phyloP scores from a whole-genome alignment of 2,797 vertebrate species.

The Darevskia nairensis region DNA sequence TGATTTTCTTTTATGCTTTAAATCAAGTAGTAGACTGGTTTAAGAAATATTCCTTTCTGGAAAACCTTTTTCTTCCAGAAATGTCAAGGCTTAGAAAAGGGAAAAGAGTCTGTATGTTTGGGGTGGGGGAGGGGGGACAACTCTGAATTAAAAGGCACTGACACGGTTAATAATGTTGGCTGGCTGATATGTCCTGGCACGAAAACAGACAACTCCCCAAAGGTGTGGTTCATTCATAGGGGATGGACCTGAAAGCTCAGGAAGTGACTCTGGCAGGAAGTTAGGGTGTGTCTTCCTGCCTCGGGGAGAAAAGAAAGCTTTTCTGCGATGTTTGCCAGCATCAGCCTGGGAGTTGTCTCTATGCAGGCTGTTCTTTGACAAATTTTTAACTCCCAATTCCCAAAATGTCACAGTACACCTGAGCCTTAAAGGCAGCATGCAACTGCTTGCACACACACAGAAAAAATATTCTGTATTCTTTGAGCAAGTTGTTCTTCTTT shows the following conservation, averaged over 20 bases:
- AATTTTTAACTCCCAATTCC: constrained; percentile 32
- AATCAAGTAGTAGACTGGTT: neutral
- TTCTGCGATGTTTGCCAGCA: constrained; percentile 26
- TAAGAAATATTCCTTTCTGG: constrained; percentile 12
- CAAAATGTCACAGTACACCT: constrained; percentile 45
- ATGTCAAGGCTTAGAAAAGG: neutral
- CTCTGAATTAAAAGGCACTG: constrained; percentile 7
- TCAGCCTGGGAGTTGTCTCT: constrained; percentile 28
- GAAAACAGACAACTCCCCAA: constrained; percentile 21
- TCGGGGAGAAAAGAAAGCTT: constrained; percentile 18
- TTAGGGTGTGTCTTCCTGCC: constrained; percentile 40
- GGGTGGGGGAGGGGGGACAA: too few species aligned
- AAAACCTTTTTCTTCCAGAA: neutral
- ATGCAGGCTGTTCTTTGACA: constrained; percentile 21
- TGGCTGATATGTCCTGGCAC: constrained; percentile 32
- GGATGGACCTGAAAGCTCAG: constrained; percentile 31
- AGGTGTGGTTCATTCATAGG: constrained; percentile 37
- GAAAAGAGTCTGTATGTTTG: neutral
- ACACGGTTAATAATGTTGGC: constrained; percentile 23
- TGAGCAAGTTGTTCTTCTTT: neutral
- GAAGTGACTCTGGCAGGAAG: constrained; percentile 45
- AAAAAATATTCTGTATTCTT: neutral
- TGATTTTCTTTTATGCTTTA: neutral
- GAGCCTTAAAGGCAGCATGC: constrained; percentile 14
- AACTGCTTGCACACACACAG: neutral